phyloP scores from a whole-genome alignment of 2,888 invertebrate genomes.

The Gymnoscelis rufifasciata region DNA sequence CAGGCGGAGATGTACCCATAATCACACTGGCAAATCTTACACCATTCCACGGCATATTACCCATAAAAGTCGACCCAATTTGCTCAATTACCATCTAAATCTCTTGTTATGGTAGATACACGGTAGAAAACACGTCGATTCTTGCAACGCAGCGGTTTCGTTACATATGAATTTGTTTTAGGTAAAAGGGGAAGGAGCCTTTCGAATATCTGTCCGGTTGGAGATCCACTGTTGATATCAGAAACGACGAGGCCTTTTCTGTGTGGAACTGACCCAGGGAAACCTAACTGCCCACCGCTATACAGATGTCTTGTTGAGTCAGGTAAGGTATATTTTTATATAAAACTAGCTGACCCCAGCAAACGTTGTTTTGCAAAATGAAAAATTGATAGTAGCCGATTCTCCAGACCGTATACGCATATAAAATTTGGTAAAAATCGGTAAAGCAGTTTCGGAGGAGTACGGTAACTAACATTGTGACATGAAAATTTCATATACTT shows the following conservation, averaged over 20 bases:
- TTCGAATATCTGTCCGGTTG: conserved; percentile 88
- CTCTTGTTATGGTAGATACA: conserved; percentile 17
- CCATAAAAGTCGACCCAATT: conserved; percentile 23
- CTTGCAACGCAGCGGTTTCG: conserved; percentile 6
- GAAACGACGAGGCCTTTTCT: conserved; percentile 89
- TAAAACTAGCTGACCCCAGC: too few relatives aligned
- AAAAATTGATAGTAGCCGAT: too few relatives aligned
- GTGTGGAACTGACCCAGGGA: conserved; percentile 88
- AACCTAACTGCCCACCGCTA: conserved; percentile 90
- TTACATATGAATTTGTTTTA: conserved; percentile 38
- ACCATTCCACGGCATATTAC: conserved; percentile 22
- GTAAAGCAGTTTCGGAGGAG: too few relatives aligned
- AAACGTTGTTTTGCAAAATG: too few relatives aligned
- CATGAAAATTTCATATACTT: background rate
- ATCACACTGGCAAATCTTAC: conserved; percentile 28
- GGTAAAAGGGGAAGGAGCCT: conserved; percentile 87
- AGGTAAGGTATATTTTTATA: conserved; percentile 52
- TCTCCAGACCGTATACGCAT: too few relatives aligned
- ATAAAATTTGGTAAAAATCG: too few relatives aligned
- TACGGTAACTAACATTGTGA: background rate
- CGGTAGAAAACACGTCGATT: conserved; percentile 10
- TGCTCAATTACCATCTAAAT: conserved; percentile 23
- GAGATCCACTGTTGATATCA: conserved; percentile 84
- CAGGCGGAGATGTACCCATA: conserved; percentile 23
- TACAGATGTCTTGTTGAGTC: conserved; percentile 89